Evolutionary conservation across 2,888 invertebrate species (phyloP).

Genomic region (Spialia ferax): DNA sequence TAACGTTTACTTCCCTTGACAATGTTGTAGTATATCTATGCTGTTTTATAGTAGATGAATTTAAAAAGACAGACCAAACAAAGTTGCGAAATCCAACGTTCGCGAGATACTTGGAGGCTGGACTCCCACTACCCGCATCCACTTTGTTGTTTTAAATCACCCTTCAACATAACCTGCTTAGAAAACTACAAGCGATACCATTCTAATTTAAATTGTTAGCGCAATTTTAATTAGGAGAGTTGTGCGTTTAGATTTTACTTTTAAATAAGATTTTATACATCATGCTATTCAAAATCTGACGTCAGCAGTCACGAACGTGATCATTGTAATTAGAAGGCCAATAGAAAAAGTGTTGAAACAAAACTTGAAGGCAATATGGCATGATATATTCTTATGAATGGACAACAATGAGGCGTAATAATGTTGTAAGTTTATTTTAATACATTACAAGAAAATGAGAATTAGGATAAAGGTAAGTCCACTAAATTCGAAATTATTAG

Average conservation of each 20-base stretch:
- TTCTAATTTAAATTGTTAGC: conserved; percentile 58
- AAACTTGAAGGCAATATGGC: conserved; percentile 52
- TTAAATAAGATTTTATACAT: conserved; percentile 53
- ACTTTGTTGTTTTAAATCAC: conserved; percentile 68
- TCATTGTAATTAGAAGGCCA: conserved; percentile 49
- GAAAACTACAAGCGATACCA: conserved; percentile 70
- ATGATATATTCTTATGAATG: conserved; percentile 53
- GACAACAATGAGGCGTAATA: conserved; percentile 49
- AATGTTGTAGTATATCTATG: conserved; percentile 51
- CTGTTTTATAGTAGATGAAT: conserved; percentile 60
- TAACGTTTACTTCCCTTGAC: conserved; percentile 58
- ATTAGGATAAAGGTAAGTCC: conserved; percentile 4
- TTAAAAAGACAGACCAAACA: conserved; percentile 67
- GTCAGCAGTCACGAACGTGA: conserved; percentile 53
- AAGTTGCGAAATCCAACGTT: conserved; percentile 67
- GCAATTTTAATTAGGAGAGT: conserved; percentile 64
- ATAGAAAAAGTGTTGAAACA: conserved; percentile 52
- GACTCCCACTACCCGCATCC: conserved; percentile 76
- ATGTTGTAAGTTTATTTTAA: conserved; percentile 66
- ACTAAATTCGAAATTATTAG: conserved; percentile 8
- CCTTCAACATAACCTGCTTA: conserved; percentile 71
- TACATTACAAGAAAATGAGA: conserved; percentile 67
- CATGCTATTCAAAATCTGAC: conserved; percentile 65
- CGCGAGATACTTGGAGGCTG: conserved; percentile 83
- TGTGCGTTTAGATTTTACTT: conserved; percentile 58